These are phyloP conservation scores for Xestia ashworthii DNA, from an alignment of 2,888 invertebrate species.

Conservation along the genomic window DNA sequence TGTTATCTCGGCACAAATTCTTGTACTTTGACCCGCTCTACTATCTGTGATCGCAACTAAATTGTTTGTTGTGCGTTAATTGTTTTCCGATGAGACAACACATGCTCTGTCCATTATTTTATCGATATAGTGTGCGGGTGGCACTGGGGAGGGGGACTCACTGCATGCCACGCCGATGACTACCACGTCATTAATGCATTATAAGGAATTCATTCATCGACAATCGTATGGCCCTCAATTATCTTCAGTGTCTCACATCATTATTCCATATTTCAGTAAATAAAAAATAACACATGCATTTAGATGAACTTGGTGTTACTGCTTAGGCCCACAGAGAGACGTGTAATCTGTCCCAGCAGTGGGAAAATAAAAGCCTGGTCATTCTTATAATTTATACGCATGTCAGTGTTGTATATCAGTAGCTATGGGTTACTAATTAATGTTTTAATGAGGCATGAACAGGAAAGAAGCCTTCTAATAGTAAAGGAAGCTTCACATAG, in stretches of 20 bases:
- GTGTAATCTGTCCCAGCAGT: neutral
- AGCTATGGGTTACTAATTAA: constrained; percentile 27
- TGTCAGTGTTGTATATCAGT: neutral
- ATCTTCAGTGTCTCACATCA: constrained; percentile 35
- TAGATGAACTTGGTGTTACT: constrained; percentile 1
- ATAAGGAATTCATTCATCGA: constrained; percentile 64
- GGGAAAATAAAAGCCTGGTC: neutral
- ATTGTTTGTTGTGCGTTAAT: constrained; percentile 72
- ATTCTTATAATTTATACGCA: neutral
- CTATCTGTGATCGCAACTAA: constrained; percentile 70
- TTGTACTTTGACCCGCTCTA: constrained; percentile 78
- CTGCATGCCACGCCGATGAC: constrained; percentile 67
- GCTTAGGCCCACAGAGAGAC: neutral
- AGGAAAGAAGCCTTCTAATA: constrained; percentile 76
- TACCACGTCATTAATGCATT: constrained; percentile 57
- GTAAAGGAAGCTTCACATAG: constrained; percentile 71
- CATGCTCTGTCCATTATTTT: constrained; percentile 66
- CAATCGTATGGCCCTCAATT: constrained; percentile 51
- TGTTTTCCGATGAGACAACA: constrained; percentile 75
- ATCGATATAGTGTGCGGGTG: constrained; percentile 66
- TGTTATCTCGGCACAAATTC: constrained; percentile 77
- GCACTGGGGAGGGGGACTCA: constrained; percentile 46
- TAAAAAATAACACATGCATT: constrained; percentile 10
- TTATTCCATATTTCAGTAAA: constrained; percentile 25
- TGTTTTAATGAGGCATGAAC: constrained; percentile 60